A percentile compares a stretch with the other conserved stretches of the same genome.
Conservation (phyloP, 2,113 vertebrate genomes). For the Nyctereutes procyonoides region DNA sequence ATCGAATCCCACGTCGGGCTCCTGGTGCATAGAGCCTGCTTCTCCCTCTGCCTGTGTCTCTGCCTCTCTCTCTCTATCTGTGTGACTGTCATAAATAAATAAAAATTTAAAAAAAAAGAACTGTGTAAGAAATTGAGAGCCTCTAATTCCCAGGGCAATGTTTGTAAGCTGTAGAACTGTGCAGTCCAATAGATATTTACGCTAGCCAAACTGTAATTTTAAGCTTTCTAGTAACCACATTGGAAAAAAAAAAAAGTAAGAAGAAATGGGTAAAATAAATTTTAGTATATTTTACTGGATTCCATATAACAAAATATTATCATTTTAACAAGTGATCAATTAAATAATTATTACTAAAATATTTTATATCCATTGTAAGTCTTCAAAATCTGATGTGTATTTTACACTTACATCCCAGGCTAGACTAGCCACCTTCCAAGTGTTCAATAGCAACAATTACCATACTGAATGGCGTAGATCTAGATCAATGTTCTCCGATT, state of each 20-base stretch:
- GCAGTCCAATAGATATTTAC: neutral
- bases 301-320: neutral
- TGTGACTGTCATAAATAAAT: too few relatives aligned
- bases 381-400: neutral
- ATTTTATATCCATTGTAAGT: neutral
- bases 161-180: neutral
- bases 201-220: neutral
- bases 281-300: neutral
- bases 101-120: neutral
- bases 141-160: neutral
- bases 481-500: neutral
- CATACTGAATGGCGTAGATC: neutral
- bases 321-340: neutral
- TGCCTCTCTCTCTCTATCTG: too few relatives aligned
- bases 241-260: neutral
- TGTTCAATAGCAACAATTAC: neutral
- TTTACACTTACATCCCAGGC: neutral
- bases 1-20: too few relatives aligned
- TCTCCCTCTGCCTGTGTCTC: too few relatives aligned
- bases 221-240: neutral
- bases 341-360: neutral
- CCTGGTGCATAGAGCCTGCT: too few relatives aligned
- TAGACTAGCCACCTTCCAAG: neutral
- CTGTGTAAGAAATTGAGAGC: neutral
- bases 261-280: neutral